Evolutionary conservation across 2,888 invertebrate genomes (phyloP).

Genomic region (Agrotis clavis): DNA sequence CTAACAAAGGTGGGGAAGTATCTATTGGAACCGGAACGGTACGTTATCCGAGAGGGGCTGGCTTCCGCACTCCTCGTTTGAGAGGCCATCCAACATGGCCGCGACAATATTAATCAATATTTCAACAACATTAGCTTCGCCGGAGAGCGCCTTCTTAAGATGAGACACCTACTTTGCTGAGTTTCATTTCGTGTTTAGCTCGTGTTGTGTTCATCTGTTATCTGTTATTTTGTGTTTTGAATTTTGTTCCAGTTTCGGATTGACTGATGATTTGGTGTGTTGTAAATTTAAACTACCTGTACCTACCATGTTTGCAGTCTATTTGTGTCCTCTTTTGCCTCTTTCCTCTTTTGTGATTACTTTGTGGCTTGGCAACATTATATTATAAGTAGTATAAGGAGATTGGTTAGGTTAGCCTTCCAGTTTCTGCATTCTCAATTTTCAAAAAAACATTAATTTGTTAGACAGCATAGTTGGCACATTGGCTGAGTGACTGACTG

Average conservation of each 20-base stretch:
- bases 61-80: constrained; percentile 79
- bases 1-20: constrained; percentile 83
- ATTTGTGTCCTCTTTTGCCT: neutral
- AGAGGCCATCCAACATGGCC: constrained; percentile 88
- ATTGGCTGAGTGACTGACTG: too few species aligned
- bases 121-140: constrained; percentile 88
- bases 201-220: constrained; percentile 25
- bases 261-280: neutral
- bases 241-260: constrained; percentile 2
- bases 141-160: constrained; percentile 80
- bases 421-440: neutral
- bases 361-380: neutral
- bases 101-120: constrained; percentile 92
- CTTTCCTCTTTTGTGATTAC: neutral
- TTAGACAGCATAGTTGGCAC: too few species aligned
- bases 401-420: neutral
- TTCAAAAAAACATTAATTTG: neutral
- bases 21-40: constrained; percentile 82
- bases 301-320: neutral
- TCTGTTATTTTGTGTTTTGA: constrained; percentile 22
- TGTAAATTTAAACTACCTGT: neutral
- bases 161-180: constrained; percentile 82
- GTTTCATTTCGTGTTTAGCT: constrained; percentile 58
- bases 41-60: constrained; percentile 79
- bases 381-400: neutral